These are phyloP conservation scores for Aphaenogaster rudis DNA, from an alignment of 1,140 invertebrate genomes.

Conservation along the genomic window DNA sequence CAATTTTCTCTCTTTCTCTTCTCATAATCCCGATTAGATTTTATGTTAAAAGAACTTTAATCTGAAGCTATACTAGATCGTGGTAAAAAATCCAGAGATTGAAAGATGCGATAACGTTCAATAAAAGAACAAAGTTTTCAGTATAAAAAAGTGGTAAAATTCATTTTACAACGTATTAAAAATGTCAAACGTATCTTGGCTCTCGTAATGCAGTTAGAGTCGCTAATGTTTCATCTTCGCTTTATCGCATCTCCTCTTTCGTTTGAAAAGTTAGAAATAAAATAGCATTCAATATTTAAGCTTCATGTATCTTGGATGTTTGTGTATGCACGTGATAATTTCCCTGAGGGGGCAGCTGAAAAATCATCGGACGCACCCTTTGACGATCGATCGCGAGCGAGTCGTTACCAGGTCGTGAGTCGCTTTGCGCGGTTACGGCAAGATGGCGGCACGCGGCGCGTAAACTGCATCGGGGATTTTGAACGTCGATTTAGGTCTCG, in stretches of 20 bases:
- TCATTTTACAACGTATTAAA: not conserved
- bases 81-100: not conserved
- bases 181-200: not conserved
- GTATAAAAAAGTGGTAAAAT: not conserved
- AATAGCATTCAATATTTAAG: not conserved
- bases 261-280: not conserved
- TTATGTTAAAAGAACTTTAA: not conserved
- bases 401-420: slow-evolving; percentile 6
- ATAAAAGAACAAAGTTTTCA: not conserved
- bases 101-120: not conserved
- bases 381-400: slow-evolving; percentile 16
- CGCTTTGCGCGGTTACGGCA: slow-evolving; percentile 16
- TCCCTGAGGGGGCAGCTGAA: not conserved
- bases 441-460: slow-evolving; percentile 65
- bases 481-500: slow-evolving; percentile 26
- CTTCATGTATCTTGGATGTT: not conserved
- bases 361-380: slow-evolving; percentile 49
- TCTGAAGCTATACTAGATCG: not conserved
- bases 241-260: not conserved
- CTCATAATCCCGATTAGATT: not conserved
- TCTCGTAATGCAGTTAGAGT: not conserved
- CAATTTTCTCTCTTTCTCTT: not conserved
- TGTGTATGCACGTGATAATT: slow-evolving; percentile 1
- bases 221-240: not conserved
- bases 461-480: slow-evolving; percentile 36